Percentiles rank a stretch among this genome's conserved stretches.
Conservation (phyloP, 2,113 vertebrate species). For the Pungitius pungitius region DNA sequence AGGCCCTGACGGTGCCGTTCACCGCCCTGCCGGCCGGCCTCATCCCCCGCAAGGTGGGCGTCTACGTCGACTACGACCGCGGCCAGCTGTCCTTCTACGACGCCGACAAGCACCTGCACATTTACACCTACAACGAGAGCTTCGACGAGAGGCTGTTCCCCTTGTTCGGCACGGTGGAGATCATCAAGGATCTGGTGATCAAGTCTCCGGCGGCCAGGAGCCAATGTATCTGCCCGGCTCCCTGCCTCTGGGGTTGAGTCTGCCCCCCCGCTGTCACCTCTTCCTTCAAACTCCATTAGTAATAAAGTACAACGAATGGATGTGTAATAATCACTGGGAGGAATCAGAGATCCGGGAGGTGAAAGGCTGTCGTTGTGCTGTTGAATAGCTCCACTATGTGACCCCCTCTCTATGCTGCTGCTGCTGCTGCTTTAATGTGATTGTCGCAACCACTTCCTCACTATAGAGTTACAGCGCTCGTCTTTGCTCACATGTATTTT, state of each 20-base stretch:
- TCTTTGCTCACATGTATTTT: slow-evolving; percentile 49
- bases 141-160: slow-evolving; percentile 81
- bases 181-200: slow-evolving; percentile 81
- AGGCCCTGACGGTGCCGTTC: slow-evolving; percentile 82
- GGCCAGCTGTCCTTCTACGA: slow-evolving; percentile 84
- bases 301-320: slow-evolving; percentile 36
- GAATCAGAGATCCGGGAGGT: slow-evolving; percentile 52
- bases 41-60: slow-evolving; percentile 77
- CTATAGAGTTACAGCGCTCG: slow-evolving; percentile 44
- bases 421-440: slow-evolving; percentile 70
- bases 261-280: not conserved
- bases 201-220: slow-evolving; percentile 63
- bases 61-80: slow-evolving; percentile 79
- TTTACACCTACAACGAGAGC: slow-evolving; percentile 82
- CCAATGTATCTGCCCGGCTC: slow-evolving; percentile 69
- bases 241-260: slow-evolving; percentile 78
- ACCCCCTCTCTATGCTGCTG: slow-evolving; percentile 40
- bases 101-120: slow-evolving; percentile 75
- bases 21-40: slow-evolving; percentile 74
- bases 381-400: slow-evolving; percentile 51
- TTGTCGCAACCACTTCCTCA: slow-evolving; percentile 59
- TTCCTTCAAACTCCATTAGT: slow-evolving; percentile 37
- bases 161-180: slow-evolving; percentile 82
- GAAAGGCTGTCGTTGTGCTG: slow-evolving; percentile 57
- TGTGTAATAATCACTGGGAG: slow-evolving; percentile 44